Base-by-base conservation (phyloP, 1,140 invertebrate genomes). In the Parasteatoda tepidariorum region DNA sequence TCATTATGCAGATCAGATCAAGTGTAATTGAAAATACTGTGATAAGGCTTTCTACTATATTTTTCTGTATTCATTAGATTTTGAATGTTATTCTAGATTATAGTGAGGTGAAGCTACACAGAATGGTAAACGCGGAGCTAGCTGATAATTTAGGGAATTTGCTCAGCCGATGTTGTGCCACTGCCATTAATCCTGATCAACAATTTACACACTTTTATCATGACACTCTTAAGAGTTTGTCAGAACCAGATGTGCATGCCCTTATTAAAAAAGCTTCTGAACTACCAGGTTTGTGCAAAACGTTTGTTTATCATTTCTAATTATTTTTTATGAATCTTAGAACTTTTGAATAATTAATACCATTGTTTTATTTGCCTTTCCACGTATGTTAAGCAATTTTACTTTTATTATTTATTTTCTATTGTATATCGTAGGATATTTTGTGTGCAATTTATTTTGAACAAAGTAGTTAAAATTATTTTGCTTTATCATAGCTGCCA, bases 71-170 rank as follows among this genome's bases (percentile, higher is more conserved):
- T n/a, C n/a, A n/a, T n/a, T n/a, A n/a, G n/a, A n/a, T n/a, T n/a
- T n/a, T n/a, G n/a, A n/a, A n/a, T n/a, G 87, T 11, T 67, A 38
- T 61, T 79, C 9, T 26, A 98, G 97, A 98, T 91, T 99, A 95
- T 89, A 96, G 92, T 88, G 92, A 94, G 76, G 90, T 90, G 3
- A 95, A 96, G 89, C 91, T 95, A 62, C 88, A 93, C 24, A 91
- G 93, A 83, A 92, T 94, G 76, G 89, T 98, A 15, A 99, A 99
- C 91, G 91, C 94, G 2, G 97, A 99, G 88, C 89, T 99, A 61
- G 96, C 96, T 3, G 94, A 98, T 88, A 97, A 94, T 4, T 89
- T 98, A 1, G 97, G 97, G 28, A 99, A 99, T 91, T 90, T 99
- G 41, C 90, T 98, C 26, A 94, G 92, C 85, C 92, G 98, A 64